These are phyloP conservation scores for Rhabdomys pumilio DNA, from an alignment of 2,797 vertebrate genomes.

Conservation along the genomic window DNA sequence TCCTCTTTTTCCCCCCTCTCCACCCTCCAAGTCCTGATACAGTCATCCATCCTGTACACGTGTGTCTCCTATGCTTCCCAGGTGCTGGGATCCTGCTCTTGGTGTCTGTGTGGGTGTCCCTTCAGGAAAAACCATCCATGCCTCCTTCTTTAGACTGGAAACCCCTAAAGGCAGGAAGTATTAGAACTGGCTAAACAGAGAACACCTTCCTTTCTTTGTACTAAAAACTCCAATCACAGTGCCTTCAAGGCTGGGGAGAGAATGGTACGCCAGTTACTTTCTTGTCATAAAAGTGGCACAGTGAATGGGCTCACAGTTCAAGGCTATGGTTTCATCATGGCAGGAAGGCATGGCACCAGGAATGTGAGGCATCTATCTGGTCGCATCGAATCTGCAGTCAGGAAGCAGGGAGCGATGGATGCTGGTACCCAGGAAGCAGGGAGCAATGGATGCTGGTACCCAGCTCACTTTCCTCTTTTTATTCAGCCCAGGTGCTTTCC, in stretches of 20 bases:
- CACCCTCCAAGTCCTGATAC: not conserved
- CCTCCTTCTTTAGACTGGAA: not conserved
- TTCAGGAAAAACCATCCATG: not conserved
- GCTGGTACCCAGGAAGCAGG: not conserved
- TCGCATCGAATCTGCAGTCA: not conserved
- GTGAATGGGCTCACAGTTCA: not conserved
- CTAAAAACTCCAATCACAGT: not conserved
- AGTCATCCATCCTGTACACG: fast-evolving
- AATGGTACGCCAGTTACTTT: too few relatives aligned
- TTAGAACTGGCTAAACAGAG: not conserved
- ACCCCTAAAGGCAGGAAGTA: too few relatives aligned
- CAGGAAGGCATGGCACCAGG: not conserved
- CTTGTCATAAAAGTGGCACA: not conserved
- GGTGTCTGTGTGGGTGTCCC: not conserved
- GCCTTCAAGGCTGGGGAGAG: not conserved
- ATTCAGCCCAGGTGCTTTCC: not conserved
- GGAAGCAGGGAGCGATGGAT: not conserved
- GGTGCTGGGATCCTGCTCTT: not conserved
- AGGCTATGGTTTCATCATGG: not conserved
- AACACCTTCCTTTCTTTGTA: not conserved
- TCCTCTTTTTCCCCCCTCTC: too few relatives aligned
- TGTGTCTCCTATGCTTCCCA: fast-evolving
- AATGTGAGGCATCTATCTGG: not conserved
- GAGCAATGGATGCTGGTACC: not conserved
- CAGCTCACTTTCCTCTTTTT: not conserved